phyloP scores from a whole-genome alignment of 2,797 vertebrate species.

The Acomys russatus region DNA sequence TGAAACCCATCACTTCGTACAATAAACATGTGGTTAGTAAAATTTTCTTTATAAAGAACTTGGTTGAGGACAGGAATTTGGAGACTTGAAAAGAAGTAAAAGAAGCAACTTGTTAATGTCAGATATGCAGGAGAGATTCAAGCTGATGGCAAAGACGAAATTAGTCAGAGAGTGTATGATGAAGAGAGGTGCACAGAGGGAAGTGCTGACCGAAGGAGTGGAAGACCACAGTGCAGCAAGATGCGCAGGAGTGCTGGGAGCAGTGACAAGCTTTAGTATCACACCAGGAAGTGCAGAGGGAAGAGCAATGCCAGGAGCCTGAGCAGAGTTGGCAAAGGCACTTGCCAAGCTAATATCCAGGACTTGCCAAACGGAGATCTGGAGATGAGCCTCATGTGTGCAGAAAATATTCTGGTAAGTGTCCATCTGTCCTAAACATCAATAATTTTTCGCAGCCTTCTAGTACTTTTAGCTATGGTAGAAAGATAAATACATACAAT shows the following conservation, averaged over 20 bases:
- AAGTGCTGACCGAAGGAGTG: conserved; percentile 82
- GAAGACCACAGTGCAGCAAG: conserved; percentile 89
- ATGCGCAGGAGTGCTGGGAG: conserved; percentile 82
- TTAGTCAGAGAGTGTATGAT: conserved; percentile 83
- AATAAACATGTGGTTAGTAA: neutral
- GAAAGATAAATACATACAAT: neutral
- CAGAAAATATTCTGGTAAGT: conserved; percentile 70
- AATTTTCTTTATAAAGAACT: conserved; percentile 54
- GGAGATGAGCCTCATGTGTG: conserved; percentile 85
- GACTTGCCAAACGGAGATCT: conserved; percentile 2
- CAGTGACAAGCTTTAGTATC: conserved; percentile 84
- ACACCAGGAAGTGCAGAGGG: conserved; percentile 74
- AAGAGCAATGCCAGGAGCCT: conserved; percentile 84
- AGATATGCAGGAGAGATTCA: conserved; percentile 87
- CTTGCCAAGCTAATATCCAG: conserved; percentile 86
- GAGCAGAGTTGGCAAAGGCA: conserved; percentile 80
- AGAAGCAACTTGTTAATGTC: conserved; percentile 89
- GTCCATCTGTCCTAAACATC: neutral
- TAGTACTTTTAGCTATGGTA: neutral
- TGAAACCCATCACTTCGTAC: neutral
- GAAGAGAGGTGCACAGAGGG: conserved; percentile 86
- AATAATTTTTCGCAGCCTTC: neutral
- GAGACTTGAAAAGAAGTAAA: conserved; percentile 85
- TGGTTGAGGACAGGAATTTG: conserved; percentile 83
- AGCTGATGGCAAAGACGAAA: conserved; percentile 89